These are phyloP conservation scores for Drosophila sturtevanti DNA, from an alignment of 1,140 invertebrate species.

Conservation along the genomic window DNA sequence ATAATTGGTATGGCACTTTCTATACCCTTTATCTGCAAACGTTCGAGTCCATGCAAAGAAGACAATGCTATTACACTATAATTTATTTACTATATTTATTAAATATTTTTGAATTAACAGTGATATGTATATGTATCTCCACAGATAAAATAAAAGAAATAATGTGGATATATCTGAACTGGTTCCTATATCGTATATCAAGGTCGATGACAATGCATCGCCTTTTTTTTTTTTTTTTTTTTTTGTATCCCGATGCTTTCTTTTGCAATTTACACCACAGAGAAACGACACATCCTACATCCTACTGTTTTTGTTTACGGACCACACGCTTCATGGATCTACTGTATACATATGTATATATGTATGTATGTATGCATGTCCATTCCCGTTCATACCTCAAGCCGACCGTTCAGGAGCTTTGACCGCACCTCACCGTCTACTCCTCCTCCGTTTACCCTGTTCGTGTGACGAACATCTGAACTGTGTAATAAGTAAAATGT, in stretches of 20 bases:
- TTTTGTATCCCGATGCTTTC: not conserved
- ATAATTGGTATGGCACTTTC: conserved; percentile 64
- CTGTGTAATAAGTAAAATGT: conserved; percentile 58
- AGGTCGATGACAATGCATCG: not conserved
- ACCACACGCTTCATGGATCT: conserved; percentile 59
- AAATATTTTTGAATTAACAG: no score
- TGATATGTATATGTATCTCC: no score
- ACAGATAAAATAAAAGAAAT: no score
- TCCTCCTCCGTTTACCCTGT: not conserved
- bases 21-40: conserved; percentile 5
- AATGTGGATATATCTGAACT: no score
- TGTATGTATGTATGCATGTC: no score
- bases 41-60: no score
- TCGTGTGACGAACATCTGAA: conserved; percentile 47
- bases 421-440: not conserved
- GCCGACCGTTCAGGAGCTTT: not conserved
- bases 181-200: not conserved
- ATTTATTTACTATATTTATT: no score
- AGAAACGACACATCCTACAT: conserved; percentile 35
- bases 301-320: conserved; percentile 59
- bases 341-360: no score
- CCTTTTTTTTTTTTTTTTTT: conserved; percentile 16
- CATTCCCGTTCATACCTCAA: not conserved
- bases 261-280: conserved; percentile 67
- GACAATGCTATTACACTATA: no score